Base-by-base conservation (phyloP, 2,113 vertebrate genomes). In the Zapornia atra region DNA sequence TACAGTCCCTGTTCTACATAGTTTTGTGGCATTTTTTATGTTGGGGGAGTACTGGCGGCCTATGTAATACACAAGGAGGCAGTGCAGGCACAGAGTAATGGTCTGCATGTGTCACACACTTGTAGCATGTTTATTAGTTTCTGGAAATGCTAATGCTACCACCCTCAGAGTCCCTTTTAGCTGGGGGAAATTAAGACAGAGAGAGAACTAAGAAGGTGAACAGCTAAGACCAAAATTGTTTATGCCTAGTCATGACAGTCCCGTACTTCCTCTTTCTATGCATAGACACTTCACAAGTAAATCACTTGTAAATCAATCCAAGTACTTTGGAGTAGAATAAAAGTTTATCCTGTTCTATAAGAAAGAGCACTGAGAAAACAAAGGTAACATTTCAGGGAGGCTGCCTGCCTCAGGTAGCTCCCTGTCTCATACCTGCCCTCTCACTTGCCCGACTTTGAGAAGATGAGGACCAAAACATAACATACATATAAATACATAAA, bases 61-160 rank as follows among this genome's bases (percentile, higher is more conserved):
- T 80, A 12, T 48, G 57, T 77, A 66, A 93, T 94, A 90, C 92
- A 96, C 96, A 95, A 90, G 94, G 94, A 96, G 96, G 93, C 92
- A 97, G 79, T 86, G 85, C 96, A 97, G 88, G 87, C 94, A 93
- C 91, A 91, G 93, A 80, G 82, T 95, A 96, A 92, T 93, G 85
- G 46, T 33, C 68, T 93, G 59, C 51, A 81, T 83, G 75, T 77
- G 90, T 82, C 79, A 80, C 85, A 54, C 68, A 31, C 76, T 91
- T 80, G 68, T 34, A 69, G 48, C 18, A 8, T 46, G 46, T 92
- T 95, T 91, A 59, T 91, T 96, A 90, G 84, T 56, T 81, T 77
- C 84, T 94, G 79, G 82, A 64, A 82, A 73, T 42, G 21, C 50
- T 86, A 26, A 11, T 59, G 42, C 46, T 88, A 69, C 38, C 66